phyloP scores from a whole-genome alignment of 2,797 vertebrate genomes.

The Sebastes reedi region DNA sequence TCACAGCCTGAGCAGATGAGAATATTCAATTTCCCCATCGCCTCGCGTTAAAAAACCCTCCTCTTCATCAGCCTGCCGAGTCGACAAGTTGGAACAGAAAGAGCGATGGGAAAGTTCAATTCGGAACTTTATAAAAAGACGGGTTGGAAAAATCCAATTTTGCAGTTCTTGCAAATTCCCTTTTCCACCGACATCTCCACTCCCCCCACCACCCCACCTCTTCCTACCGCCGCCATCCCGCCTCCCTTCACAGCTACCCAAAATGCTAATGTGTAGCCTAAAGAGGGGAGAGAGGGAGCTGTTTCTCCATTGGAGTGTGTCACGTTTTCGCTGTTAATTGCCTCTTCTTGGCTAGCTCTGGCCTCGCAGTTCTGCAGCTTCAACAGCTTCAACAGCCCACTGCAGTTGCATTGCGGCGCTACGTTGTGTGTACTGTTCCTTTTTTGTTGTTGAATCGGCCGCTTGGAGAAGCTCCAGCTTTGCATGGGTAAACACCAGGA shows the following conservation, averaged over 20 bases:
- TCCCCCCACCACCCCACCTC: background rate
- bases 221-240: background rate
- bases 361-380: constrained; percentile 44
- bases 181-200: background rate
- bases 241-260: constrained; percentile 16
- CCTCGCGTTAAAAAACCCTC: background rate
- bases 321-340: constrained; percentile 70
- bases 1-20: constrained; percentile 3
- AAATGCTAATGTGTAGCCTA: constrained; percentile 53
- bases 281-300: constrained; percentile 46
- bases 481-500: constrained; percentile 26
- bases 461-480: constrained; percentile 16
- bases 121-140: constrained; percentile 43
- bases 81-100: constrained; percentile 35
- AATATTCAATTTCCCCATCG: constrained; percentile 17
- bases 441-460: background rate
- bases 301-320: constrained; percentile 42
- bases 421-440: background rate
- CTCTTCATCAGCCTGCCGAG: constrained; percentile 23
- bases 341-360: constrained; percentile 46
- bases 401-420: constrained; percentile 8
- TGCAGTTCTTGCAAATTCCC: constrained; percentile 68
- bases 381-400: constrained; percentile 43
- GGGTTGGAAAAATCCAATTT: constrained; percentile 72
- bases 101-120: constrained; percentile 48